Conservation (phyloP, 2,888 invertebrate genomes). For the Lochmaea crataegi region DNA sequence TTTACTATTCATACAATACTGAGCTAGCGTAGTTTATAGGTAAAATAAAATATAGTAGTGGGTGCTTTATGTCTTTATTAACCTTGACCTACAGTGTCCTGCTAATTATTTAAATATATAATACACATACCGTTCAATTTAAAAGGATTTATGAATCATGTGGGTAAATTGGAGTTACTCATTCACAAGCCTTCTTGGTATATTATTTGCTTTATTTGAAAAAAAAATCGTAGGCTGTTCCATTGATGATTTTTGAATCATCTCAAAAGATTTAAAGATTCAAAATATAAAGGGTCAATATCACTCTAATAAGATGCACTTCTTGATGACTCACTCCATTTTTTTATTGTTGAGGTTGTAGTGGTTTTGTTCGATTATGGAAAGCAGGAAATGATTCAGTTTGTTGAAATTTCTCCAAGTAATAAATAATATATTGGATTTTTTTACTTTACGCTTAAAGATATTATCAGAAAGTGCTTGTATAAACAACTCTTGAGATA, state of each 20-base stretch:
- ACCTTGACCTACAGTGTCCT: not conserved
- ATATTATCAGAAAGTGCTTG: not conserved
- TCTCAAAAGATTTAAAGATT: not conserved
- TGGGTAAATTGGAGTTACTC: conserved; percentile 6
- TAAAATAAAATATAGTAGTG: not conserved
- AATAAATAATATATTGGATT: not conserved
- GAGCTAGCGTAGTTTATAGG: not conserved
- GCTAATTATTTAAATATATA: not conserved
- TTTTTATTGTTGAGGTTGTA: conserved; percentile 14
- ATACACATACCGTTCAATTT: not conserved
- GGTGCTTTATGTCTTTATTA: not conserved
- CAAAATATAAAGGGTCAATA: conserved; percentile 3
- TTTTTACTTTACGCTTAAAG: not conserved
- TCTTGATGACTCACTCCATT: not conserved
- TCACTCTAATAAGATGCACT: not conserved
- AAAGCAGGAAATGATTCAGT: conserved; percentile 17
- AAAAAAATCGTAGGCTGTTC: conserved; percentile 8
- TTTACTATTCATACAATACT: not conserved
- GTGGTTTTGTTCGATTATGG: not conserved
- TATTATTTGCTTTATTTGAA: not conserved
- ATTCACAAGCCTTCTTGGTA: conserved; percentile 3
- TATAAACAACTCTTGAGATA: not conserved
- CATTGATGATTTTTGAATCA: conserved; percentile 16
- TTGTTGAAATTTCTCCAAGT: not conserved
- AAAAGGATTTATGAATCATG: not conserved